Percentiles rank a stretch among this genome's conserved stretches.
Conservation (phyloP, 1,140 invertebrate genomes). For the Whitmania pigra region DNA sequence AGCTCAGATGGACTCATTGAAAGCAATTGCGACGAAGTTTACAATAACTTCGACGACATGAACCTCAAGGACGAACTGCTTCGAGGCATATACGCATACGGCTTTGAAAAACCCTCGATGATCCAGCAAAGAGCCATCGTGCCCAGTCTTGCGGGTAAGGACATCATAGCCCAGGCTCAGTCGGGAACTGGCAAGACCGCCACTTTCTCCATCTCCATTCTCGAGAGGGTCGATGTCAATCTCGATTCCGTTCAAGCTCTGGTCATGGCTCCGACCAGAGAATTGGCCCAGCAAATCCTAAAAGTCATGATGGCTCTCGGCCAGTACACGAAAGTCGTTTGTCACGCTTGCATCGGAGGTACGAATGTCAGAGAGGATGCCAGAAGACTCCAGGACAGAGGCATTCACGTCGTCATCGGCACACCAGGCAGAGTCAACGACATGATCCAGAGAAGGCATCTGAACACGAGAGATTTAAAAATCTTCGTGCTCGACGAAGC, state of each 20-base stretch:
- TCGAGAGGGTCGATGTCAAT: slow-evolving; percentile 83
- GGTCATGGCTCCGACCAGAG: slow-evolving; percentile 86
- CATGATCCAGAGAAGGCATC: slow-evolving; percentile 73
- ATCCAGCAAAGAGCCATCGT: slow-evolving; percentile 98
- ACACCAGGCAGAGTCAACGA: slow-evolving; percentile 95
- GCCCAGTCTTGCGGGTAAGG: slow-evolving; percentile 65
- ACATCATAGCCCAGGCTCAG: slow-evolving; percentile 92
- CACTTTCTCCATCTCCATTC: slow-evolving; percentile 90
- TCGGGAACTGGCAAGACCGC: slow-evolving; percentile 89
- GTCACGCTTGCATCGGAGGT: slow-evolving; percentile 97
- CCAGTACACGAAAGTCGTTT: slow-evolving; percentile 90
- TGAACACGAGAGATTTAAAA: slow-evolving; percentile 66
- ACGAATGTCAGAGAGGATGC: slow-evolving; percentile 95
- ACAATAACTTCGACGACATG: slow-evolving; percentile 68
- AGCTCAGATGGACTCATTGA: neutral
- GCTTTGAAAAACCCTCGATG: slow-evolving; percentile 98
- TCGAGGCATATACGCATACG: slow-evolving; percentile 96
- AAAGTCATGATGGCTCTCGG: slow-evolving; percentile 92
- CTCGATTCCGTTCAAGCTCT: slow-evolving; percentile 81
- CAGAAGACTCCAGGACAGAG: slow-evolving; percentile 67
- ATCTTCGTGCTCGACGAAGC: slow-evolving; percentile 98
- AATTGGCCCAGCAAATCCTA: slow-evolving; percentile 73
- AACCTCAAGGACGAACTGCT: slow-evolving; percentile 75
- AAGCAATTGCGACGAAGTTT: slow-evolving; percentile 14
- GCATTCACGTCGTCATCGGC: slow-evolving; percentile 92